Evolutionary conservation across 2,113 vertebrate species (phyloP).

Genomic region (Bombycilla garrulus): DNA sequence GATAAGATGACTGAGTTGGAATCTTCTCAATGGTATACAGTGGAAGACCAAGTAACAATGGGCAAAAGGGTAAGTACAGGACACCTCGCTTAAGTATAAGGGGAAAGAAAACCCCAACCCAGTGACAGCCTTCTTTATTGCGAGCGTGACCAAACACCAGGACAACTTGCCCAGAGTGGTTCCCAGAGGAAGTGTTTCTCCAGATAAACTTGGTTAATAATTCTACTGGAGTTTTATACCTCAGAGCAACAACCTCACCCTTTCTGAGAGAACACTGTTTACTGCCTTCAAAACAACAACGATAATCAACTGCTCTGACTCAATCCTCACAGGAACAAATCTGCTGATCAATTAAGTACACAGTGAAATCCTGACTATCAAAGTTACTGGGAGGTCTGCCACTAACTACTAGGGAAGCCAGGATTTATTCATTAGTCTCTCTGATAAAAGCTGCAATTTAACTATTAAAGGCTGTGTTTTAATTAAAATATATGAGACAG

Average conservation of each 20-base stretch:
- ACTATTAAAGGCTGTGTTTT: background rate
- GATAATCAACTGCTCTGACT: slow-evolving; percentile 20
- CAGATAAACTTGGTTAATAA: slow-evolving; percentile 11
- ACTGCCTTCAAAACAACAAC: background rate
- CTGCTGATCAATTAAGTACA: slow-evolving; percentile 6
- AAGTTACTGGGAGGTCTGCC: slow-evolving; percentile 5
- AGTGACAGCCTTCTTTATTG: background rate
- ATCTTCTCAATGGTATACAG: background rate
- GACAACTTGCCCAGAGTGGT: background rate
- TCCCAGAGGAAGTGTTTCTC: background rate
- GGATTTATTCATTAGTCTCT: background rate
- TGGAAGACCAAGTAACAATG: background rate
- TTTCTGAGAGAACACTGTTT: background rate
- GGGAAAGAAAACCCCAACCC: background rate
- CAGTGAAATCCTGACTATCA: background rate
- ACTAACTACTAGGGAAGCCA: background rate
- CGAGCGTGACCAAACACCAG: background rate
- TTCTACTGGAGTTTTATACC: slow-evolving; percentile 11
- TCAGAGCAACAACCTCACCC: background rate
- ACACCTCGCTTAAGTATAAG: background rate
- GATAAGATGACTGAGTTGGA: background rate
- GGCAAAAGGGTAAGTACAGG: background rate
- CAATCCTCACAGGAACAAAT: slow-evolving; percentile 9
- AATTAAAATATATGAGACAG: background rate
- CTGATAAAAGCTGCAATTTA: background rate